phyloP scores from a whole-genome alignment of 1,140 invertebrate genomes.

The Drosophila trapezifrons region DNA sequence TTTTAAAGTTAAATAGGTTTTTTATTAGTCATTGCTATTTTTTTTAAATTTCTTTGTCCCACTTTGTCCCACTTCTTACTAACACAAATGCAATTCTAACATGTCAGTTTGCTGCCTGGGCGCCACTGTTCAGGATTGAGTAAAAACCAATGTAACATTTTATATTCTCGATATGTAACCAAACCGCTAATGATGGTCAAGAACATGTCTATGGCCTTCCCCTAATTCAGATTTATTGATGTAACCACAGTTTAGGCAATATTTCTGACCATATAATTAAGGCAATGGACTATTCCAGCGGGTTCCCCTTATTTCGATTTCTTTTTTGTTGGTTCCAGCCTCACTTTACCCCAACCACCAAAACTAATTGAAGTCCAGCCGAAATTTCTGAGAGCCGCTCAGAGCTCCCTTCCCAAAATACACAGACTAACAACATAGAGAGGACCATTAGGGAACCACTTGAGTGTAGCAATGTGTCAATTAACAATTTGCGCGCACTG shows the following conservation, averaged over 20 bases:
- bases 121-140: too few species aligned
- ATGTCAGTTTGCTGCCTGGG: too few species aligned
- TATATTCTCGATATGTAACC: background rate
- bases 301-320: background rate
- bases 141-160: background rate
- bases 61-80: too few species aligned
- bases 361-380: slow-evolving; percentile 32
- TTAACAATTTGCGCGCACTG: slow-evolving; percentile 69
- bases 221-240: slow-evolving; percentile 16
- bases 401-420: background rate
- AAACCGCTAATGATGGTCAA: slow-evolving; percentile 14
- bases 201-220: background rate
- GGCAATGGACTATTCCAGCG: slow-evolving; percentile 1
- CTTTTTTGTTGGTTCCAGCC: background rate
- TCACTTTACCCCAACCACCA: too few species aligned
- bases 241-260: slow-evolving; percentile 7
- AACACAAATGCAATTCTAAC: too few species aligned
- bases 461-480: slow-evolving; percentile 69
- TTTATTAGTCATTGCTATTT: too few species aligned
- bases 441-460: slow-evolving; percentile 49
- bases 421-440: background rate
- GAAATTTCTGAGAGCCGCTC: slow-evolving; percentile 19
- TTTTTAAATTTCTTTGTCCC: too few species aligned
- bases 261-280: slow-evolving; percentile 16
- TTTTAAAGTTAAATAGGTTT: too few species aligned